These are phyloP conservation scores for Sylvia atricapilla DNA, from an alignment of 2,113 vertebrate species.

Conservation along the genomic window DNA sequence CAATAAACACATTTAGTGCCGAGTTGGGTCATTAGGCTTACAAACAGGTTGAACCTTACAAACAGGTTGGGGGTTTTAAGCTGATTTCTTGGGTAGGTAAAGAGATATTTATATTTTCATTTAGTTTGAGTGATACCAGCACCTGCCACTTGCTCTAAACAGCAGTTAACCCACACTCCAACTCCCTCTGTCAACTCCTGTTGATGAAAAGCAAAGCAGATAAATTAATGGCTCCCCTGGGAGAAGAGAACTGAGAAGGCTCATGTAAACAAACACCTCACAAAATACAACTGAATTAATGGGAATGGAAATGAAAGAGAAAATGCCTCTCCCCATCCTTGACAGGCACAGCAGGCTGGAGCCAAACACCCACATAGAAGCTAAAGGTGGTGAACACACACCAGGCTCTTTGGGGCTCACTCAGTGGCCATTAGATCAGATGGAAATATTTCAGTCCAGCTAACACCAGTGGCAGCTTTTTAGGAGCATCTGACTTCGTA, in stretches of 20 bases:
- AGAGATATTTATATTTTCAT: constrained; percentile 57
- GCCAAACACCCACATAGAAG: background rate
- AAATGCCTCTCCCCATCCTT: background rate
- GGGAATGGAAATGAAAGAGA: constrained; percentile 3
- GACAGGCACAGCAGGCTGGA: background rate
- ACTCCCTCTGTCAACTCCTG: constrained; percentile 40
- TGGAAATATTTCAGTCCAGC: background rate
- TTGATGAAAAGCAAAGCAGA: constrained; percentile 52
- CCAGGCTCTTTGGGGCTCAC: background rate
- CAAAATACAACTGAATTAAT: constrained; percentile 35
- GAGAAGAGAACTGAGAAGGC: background rate
- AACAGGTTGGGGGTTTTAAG: background rate
- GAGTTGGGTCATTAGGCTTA: background rate
- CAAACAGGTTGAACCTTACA: constrained; percentile 14
- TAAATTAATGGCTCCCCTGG: constrained; percentile 63
- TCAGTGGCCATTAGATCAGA: background rate
- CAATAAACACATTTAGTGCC: background rate
- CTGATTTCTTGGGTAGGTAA: constrained; percentile 19
- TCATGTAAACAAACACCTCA: constrained; percentile 54
- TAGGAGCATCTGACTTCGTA: background rate
- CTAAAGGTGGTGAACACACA: background rate
- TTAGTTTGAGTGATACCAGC: constrained; percentile 61
- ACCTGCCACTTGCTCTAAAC: constrained; percentile 48
- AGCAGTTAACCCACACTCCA: constrained; percentile 48
- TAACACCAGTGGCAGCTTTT: background rate